Evolutionary conservation across 2,888 invertebrate species (phyloP).

Genomic region (Synergus umbraculus): DNA sequence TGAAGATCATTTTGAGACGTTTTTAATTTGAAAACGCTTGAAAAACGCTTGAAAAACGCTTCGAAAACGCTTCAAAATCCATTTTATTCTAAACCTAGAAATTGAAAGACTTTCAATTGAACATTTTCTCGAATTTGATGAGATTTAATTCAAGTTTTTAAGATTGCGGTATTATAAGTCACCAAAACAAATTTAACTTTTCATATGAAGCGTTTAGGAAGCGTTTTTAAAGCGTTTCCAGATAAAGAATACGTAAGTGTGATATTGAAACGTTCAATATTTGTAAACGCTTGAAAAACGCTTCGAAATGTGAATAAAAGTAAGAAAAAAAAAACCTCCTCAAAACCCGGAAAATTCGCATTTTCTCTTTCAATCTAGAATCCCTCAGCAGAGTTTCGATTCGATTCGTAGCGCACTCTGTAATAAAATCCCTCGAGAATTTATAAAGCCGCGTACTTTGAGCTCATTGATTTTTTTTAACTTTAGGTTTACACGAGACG

Average conservation of each 20-base stretch:
- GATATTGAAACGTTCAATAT: neutral
- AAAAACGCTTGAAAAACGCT: neutral
- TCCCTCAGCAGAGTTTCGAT: neutral
- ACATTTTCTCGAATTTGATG: too few relatives aligned
- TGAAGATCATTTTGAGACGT: neutral
- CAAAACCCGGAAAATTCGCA: conserved; percentile 29
- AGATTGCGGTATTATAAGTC: too few relatives aligned
- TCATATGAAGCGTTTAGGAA: neutral
- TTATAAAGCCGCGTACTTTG: conserved; percentile 16
- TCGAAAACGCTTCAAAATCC: neutral
- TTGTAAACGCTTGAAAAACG: neutral
- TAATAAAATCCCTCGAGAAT: neutral
- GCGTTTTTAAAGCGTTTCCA: neutral
- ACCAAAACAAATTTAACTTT: too few relatives aligned
- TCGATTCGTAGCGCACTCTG: conserved; percentile 4
- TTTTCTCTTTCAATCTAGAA: neutral
- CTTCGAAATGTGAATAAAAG: neutral
- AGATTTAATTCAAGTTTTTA: too few relatives aligned
- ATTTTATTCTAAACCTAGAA: neutral
- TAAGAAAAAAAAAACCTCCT: neutral
- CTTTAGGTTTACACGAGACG: conserved; percentile 16
- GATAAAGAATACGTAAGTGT: neutral
- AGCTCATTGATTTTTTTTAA: conserved; percentile 9
- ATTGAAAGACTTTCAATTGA: neutral
- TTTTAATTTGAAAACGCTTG: neutral